Evolutionary conservation across 2,888 invertebrate genomes (phyloP).

Genomic region (Meloe dianella): DNA sequence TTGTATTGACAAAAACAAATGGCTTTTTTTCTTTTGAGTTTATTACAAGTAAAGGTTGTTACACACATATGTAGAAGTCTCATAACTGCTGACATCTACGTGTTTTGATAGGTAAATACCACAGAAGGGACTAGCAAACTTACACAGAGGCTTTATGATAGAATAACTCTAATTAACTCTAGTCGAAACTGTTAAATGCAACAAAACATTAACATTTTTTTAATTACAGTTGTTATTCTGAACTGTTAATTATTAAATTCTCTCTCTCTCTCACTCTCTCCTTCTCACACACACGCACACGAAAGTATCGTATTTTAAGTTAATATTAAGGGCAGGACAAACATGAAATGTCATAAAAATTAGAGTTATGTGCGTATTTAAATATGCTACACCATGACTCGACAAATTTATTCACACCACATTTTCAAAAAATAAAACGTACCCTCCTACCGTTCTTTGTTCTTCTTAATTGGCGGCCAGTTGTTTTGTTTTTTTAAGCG

Average conservation of each 20-base stretch:
- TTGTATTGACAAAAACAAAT: no score
- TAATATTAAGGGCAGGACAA: background rate
- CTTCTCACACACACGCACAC: background rate
- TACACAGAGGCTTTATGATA: background rate
- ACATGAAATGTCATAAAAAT: background rate
- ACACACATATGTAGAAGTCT: background rate
- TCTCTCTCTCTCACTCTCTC: background rate
- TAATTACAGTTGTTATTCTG: background rate
- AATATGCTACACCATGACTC: background rate
- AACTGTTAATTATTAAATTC: background rate
- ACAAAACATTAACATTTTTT: background rate
- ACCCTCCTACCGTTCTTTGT: background rate
- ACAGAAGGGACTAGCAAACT: background rate
- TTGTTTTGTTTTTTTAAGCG: no score
- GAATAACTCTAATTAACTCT: background rate
- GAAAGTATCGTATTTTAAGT: background rate
- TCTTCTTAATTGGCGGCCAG: background rate
- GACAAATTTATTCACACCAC: slow-evolving; percentile 4
- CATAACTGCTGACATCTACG: background rate
- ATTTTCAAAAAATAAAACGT: background rate
- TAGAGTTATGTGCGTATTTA: background rate
- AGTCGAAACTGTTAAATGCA: background rate
- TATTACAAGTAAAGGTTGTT: background rate
- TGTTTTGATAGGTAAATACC: background rate
- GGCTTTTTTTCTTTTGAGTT: no score